A percentile compares a stretch with the other conserved stretches of the same genome.
Evolutionary conservation across 1,140 invertebrate species (phyloP).

Genomic region (fruit fly (Drosophila melanogaster)): DNA sequence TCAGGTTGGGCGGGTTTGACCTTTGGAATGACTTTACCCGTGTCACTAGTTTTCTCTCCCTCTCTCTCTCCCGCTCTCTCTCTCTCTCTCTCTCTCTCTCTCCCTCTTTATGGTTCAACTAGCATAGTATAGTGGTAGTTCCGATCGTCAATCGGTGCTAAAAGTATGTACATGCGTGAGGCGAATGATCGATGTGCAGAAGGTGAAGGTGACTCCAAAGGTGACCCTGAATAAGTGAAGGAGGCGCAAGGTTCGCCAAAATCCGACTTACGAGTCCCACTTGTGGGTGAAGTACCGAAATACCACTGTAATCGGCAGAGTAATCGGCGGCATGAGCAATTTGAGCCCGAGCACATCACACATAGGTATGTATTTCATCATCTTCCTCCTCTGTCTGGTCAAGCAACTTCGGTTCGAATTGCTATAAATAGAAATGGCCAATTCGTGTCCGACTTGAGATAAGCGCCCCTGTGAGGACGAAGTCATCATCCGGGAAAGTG

Average conservation of each 20-base stretch:
- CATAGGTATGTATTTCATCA: conserved; percentile 33
- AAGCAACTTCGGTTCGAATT: conserved; percentile 4
- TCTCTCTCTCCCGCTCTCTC: not conserved
- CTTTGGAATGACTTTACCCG: conserved; percentile 73
- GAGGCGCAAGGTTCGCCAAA: conserved; percentile 29
- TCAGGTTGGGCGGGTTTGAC: conserved; percentile 40
- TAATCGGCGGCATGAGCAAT: conserved; percentile 16
- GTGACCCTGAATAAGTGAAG: conserved; percentile 23
- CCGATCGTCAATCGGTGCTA: conserved; percentile 6
- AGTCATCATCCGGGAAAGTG: conserved; percentile 13
- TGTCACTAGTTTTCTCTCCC: conserved; percentile 16
- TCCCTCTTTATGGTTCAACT: conserved; percentile 15
- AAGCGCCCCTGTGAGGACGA: conserved; percentile 15
- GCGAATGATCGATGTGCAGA: conserved; percentile 51
- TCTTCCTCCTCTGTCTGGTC: conserved; percentile 25
- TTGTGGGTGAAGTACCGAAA: conserved; percentile 40
- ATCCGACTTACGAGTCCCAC: conserved; percentile 20
- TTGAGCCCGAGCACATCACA: not conserved
- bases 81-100: not conserved
- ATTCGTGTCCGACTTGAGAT: conserved; percentile 16
- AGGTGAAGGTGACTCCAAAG: conserved; percentile 59
- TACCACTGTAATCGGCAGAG: conserved; percentile 6
- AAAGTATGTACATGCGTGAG: conserved; percentile 29
- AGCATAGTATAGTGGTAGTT: conserved; percentile 2
- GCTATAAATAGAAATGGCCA: conserved; percentile 34